Evolutionary conservation across 1,140 invertebrate species (phyloP).

Genomic region (Drosophila kanapiae): DNA sequence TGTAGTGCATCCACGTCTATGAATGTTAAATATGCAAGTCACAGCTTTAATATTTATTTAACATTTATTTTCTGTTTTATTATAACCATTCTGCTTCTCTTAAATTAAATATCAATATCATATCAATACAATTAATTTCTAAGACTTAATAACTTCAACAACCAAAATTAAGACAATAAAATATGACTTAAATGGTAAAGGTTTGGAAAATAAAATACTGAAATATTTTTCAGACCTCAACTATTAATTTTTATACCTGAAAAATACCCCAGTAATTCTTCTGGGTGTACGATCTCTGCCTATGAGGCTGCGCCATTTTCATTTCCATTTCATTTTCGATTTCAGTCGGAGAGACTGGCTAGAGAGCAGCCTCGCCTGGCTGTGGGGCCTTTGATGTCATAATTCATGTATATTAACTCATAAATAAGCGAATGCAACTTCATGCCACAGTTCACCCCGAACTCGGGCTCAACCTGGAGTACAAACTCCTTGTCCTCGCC

Average conservation of each 20-base stretch:
- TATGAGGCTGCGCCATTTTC: constrained; percentile 62
- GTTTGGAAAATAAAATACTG: too few relatives aligned
- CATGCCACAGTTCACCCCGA: constrained; percentile 45
- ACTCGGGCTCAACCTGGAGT: constrained; percentile 15
- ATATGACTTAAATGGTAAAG: not conserved
- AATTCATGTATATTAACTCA: constrained; percentile 85
- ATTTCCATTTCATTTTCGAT: constrained; percentile 76
- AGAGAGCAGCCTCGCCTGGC: constrained; percentile 39
- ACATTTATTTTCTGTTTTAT: not conserved
- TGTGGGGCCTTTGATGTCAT: constrained; percentile 84
- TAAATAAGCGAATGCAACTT: constrained; percentile 83
- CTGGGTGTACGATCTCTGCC: constrained; percentile 24
- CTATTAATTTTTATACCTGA: too few relatives aligned
- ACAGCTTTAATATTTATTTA: not conserved
- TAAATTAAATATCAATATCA: too few relatives aligned
- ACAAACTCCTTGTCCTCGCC: constrained; percentile 43
- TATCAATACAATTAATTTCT: too few relatives aligned
- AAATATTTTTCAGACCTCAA: not conserved
- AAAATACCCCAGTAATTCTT: not conserved
- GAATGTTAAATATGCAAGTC: not conserved
- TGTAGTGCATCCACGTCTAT: too few relatives aligned
- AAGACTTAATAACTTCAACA: too few relatives aligned
- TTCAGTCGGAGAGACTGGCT: constrained; percentile 45
- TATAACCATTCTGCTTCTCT: too few relatives aligned
- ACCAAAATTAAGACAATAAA: too few relatives aligned